These are phyloP conservation scores for Trachymyrmex septentrionalis DNA, from an alignment of 1,140 invertebrate genomes.

Conservation along the genomic window DNA sequence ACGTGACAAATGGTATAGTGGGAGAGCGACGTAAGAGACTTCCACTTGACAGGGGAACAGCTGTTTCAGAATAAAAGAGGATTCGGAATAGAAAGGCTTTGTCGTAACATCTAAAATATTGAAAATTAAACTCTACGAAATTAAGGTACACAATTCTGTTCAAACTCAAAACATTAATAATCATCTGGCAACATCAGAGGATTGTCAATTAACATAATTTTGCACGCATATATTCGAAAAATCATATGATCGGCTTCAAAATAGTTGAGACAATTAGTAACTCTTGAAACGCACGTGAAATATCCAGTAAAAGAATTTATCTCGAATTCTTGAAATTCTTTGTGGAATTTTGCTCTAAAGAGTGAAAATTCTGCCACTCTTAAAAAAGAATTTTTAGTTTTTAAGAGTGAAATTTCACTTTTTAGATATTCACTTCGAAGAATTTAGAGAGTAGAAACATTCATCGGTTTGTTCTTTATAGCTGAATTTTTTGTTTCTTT, in stretches of 20 bases:
- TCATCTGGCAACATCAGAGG: background rate
- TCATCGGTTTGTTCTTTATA: background rate
- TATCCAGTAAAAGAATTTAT: background rate
- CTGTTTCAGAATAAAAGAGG: conserved; percentile 26
- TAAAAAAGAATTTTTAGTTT: too few relatives aligned
- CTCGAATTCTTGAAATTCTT: background rate
- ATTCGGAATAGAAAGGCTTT: background rate
- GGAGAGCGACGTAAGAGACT: background rate
- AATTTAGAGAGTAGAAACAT: background rate
- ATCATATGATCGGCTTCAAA: background rate
- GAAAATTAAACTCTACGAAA: background rate
- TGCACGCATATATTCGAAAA: background rate
- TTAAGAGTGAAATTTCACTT: too few relatives aligned
- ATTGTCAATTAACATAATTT: conserved; percentile 2
- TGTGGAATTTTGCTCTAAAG: too few relatives aligned
- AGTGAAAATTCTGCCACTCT: too few relatives aligned
- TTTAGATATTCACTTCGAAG: too few relatives aligned
- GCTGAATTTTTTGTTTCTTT: background rate
- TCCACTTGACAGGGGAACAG: conserved; percentile 21
- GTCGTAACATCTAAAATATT: background rate
- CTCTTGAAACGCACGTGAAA: background rate
- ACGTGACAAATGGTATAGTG: background rate
- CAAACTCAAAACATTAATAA: background rate
- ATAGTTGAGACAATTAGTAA: background rate
- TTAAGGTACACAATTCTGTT: background rate